These are phyloP conservation scores for Brachynemurus nebulosus DNA, from an alignment of 2,888 invertebrate species.

Conservation along the genomic window DNA sequence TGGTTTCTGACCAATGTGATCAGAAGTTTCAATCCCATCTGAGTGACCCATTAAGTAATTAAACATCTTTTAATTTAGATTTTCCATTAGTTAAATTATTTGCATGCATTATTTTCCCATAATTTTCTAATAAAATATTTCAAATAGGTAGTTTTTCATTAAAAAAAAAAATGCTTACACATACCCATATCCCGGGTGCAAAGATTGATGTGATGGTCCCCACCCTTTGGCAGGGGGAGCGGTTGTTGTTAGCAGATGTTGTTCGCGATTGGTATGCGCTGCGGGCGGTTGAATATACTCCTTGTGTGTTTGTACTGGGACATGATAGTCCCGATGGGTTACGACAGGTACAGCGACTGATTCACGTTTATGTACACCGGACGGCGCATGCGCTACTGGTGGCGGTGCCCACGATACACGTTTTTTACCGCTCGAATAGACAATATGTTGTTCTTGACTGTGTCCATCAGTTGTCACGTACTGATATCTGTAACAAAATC, in stretches of 20 bases:
- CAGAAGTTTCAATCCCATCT: too few relatives aligned
- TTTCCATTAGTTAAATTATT: too few relatives aligned
- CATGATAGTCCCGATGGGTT: slow-evolving; percentile 30
- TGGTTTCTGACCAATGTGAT: too few relatives aligned
- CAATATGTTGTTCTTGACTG: slow-evolving; percentile 35
- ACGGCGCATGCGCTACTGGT: slow-evolving; percentile 31
- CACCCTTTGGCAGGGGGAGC: slow-evolving; percentile 28
- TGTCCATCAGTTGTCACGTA: slow-evolving; percentile 32
- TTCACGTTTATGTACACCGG: slow-evolving; percentile 27
- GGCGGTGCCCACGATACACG: slow-evolving; percentile 42
- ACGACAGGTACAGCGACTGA: slow-evolving; percentile 29
- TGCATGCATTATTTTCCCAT: too few relatives aligned
- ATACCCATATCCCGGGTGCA: slow-evolving; percentile 36
- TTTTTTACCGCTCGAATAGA: slow-evolving; percentile 37
- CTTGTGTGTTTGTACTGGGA: slow-evolving; percentile 34
- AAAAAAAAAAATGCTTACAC: slow-evolving; percentile 25
- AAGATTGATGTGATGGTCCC: slow-evolving; percentile 31
- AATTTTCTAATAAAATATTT: too few relatives aligned
- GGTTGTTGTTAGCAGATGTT: slow-evolving; percentile 41
- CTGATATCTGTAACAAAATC: too few relatives aligned
- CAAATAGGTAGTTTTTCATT: too few relatives aligned
- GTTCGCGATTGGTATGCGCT: slow-evolving; percentile 42
- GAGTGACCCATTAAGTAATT: too few relatives aligned
- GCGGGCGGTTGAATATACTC: slow-evolving; percentile 44
- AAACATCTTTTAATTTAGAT: too few relatives aligned